Conservation (phyloP, 1,140 invertebrate genomes). For the Aleiodes sp. region DNA sequence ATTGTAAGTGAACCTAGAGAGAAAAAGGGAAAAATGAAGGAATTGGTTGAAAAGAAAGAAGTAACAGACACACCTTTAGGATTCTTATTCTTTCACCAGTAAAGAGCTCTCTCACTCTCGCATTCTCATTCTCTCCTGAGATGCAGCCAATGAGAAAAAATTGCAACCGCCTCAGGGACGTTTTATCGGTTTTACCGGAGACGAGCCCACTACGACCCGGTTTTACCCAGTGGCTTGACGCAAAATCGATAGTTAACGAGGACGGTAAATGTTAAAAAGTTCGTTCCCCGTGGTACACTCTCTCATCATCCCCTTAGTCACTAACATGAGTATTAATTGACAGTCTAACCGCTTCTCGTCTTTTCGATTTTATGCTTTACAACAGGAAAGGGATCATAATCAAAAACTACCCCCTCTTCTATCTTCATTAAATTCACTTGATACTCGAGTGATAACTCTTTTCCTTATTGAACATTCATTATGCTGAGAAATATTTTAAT, state of each 20-base stretch:
- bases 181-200: conserved; percentile 39
- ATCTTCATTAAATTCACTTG: too few species aligned
- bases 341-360: conserved; percentile 9
- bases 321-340: conserved; percentile 16
- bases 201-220: conserved; percentile 30
- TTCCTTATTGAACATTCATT: too few species aligned
- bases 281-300: conserved; percentile 23
- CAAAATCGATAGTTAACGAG: conserved; percentile 49
- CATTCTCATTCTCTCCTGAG: too few species aligned
- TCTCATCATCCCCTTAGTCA: not conserved
- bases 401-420: too few species aligned
- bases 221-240: conserved; percentile 33
- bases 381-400: too few species aligned
- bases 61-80: not conserved
- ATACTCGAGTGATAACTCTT: too few species aligned
- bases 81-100: conserved; percentile 16
- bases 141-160: conserved; percentile 20
- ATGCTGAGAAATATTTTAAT: too few species aligned
- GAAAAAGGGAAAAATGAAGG: not conserved
- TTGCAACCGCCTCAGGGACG: conserved; percentile 28
- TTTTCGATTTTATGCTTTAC: not conserved
- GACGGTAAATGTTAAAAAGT: conserved; percentile 33
- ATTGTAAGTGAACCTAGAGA: not conserved
- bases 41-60: not conserved
- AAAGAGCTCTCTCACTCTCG: not conserved